phyloP scores from a whole-genome alignment of 2,797 vertebrate species.

The Leptoclinus maculatus region DNA sequence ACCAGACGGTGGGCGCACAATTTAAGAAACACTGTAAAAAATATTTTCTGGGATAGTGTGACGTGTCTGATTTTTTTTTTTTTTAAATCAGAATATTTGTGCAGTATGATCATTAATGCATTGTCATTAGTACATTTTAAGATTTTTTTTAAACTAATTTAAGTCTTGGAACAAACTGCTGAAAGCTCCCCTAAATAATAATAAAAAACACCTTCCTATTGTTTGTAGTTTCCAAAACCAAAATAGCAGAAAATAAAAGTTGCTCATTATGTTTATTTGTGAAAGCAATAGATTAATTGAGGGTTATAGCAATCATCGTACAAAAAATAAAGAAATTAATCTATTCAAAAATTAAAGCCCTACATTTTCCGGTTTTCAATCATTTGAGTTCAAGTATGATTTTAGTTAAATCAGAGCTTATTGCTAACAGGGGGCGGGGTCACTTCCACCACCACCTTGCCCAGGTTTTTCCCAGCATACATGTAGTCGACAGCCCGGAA shows the following conservation, averaged over 20 bases:
- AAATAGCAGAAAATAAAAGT: conserved; percentile 12
- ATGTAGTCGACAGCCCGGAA: conserved; percentile 94
- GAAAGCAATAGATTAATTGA: conserved; percentile 14
- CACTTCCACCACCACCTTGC: conserved; percentile 94
- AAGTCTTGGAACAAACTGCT: not conserved
- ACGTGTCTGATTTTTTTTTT: conserved; percentile 20
- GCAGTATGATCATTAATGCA: conserved; percentile 1
- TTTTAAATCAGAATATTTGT: conserved; percentile 21
- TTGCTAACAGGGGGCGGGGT: conserved; percentile 78
- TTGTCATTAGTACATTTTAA: not conserved
- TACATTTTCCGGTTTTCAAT: not conserved
- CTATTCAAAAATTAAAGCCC: conserved; percentile 10
- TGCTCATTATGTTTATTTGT: conserved; percentile 32
- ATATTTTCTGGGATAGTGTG: not conserved
- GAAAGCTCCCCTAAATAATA: not conserved
- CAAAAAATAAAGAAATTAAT: conserved; percentile 52
- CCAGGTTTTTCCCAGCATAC: conserved; percentile 92
- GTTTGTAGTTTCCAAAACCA: not conserved
- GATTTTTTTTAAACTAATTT: conserved; percentile 11
- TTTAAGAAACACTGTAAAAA: conserved; percentile 21
- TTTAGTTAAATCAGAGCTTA: conserved; percentile 86
- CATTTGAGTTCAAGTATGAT: conserved; percentile 23
- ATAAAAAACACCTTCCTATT: not conserved
- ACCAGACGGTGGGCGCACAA: conserved; percentile 18
- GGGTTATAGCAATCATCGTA: conserved; percentile 26